Percentiles rank a stretch among this genome's conserved stretches.
Conservation (phyloP, 2,888 invertebrate species). For the Argyra leucocephala region DNA sequence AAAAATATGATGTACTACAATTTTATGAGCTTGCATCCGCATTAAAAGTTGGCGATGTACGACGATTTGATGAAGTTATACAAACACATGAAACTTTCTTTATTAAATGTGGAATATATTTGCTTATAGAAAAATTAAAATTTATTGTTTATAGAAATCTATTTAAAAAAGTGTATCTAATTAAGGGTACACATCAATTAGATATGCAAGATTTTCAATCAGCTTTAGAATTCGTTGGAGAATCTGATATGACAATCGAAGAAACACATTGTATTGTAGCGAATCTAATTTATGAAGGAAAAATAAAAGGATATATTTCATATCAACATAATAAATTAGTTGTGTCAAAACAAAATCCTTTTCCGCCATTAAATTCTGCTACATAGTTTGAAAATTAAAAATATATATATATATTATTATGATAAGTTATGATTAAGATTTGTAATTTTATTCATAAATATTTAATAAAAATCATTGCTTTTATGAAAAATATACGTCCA, state of each 20-base stretch:
- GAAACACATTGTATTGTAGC: slow-evolving; percentile 95
- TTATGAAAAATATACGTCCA: too few species aligned
- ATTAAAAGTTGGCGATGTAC: slow-evolving; percentile 81
- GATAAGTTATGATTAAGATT: not conserved
- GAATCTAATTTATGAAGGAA: slow-evolving; percentile 91
- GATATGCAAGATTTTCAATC: slow-evolving; percentile 74
- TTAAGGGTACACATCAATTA: slow-evolving; percentile 74
- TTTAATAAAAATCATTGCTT: too few species aligned
- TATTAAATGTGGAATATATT: slow-evolving; percentile 91
- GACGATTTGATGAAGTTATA: slow-evolving; percentile 73
- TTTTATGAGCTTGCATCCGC: slow-evolving; percentile 83
- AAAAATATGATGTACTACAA: slow-evolving; percentile 82
- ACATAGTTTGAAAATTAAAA: too few species aligned
- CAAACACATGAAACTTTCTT: slow-evolving; percentile 83
- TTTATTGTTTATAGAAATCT: slow-evolving; percentile 91
- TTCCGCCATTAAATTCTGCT: slow-evolving; percentile 61
- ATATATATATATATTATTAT: too few species aligned
- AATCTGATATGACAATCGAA: slow-evolving; percentile 79
- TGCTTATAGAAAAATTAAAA: slow-evolving; percentile 92
- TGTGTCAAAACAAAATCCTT: slow-evolving; percentile 93
- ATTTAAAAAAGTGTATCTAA: slow-evolving; percentile 77
- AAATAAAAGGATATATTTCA: slow-evolving; percentile 97
- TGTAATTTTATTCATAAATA: not conserved
- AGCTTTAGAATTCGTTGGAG: slow-evolving; percentile 71
- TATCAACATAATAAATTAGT: slow-evolving; percentile 95